A percentile compares a stretch with the other conserved stretches of the same genome.
Conservation (phyloP, 35 echinoderm and acorn worm species). For the Ophioderma brevispina region DNA sequence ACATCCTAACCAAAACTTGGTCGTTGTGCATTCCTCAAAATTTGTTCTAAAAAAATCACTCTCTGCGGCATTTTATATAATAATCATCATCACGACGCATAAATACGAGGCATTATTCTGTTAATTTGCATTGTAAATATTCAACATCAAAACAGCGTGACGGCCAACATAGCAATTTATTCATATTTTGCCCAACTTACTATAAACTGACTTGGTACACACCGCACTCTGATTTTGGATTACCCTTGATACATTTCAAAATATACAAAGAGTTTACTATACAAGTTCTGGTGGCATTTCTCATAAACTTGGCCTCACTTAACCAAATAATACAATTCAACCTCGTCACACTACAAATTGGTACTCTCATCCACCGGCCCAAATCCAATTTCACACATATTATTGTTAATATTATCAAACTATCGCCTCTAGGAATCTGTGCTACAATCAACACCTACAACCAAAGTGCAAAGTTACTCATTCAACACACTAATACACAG, state of each 20-base stretch:
- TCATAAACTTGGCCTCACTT: neutral
- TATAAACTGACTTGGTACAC: neutral
- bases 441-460: no score
- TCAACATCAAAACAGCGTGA: neutral
- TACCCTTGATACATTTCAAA: neutral
- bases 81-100: neutral
- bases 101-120: neutral
- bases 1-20: no score
- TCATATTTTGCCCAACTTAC: neutral
- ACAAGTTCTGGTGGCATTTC: neutral
- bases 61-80: no score
- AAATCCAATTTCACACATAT: neutral
- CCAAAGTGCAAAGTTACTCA: no score
- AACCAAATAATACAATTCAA: neutral
- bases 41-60: no score
- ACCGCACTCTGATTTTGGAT: neutral
- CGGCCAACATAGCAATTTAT: neutral
- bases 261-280: neutral
- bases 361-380: neutral
- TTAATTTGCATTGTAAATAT: conserved; percentile 12
- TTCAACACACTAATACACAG: neutral
- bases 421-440: neutral
- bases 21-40: no score
- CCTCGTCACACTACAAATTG: neutral
- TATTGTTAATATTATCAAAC: neutral